Evolutionary conservation across 2,113 vertebrate genomes (phyloP).

Genomic region (Perca fluviatilis): DNA sequence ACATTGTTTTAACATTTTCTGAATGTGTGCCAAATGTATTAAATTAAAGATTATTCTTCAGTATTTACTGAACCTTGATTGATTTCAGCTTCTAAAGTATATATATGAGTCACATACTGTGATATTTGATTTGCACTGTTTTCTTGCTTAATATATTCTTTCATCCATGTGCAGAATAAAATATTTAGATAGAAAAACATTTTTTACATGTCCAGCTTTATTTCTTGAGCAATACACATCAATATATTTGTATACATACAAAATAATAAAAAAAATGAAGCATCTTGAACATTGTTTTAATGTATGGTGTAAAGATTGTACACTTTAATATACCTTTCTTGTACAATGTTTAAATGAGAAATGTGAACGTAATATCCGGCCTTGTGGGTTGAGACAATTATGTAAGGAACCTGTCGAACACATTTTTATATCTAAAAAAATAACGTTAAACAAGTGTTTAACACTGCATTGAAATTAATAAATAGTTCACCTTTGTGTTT

Average conservation of each 20-base stretch:
- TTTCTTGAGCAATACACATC: conserved; percentile 34
- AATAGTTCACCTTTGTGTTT: background rate
- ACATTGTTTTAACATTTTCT: background rate
- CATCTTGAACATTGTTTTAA: conserved; percentile 1
- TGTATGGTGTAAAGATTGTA: background rate
- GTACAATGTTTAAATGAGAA: conserved; percentile 9
- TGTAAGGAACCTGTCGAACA: conserved; percentile 1
- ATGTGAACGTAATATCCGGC: background rate
- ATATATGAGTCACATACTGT: background rate
- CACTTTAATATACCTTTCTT: background rate
- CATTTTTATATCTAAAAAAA: background rate
- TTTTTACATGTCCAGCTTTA: conserved; percentile 55
- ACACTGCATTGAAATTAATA: conserved; percentile 3
- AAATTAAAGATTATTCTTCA: background rate
- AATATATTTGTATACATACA: conserved; percentile 28
- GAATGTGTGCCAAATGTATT: conserved; percentile 1
- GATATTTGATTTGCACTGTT: conserved; percentile 1
- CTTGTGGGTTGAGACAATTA: background rate
- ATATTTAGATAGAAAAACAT: conserved; percentile 1
- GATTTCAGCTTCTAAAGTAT: background rate
- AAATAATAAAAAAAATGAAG: background rate
- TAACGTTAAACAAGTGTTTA: conserved; percentile 28
- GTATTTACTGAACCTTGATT: conserved; percentile 10
- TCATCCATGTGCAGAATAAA: background rate
- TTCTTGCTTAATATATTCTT: background rate